A percentile compares a stretch with the other conserved stretches of the same genome.
Evolutionary conservation across 2,888 invertebrate genomes (phyloP).

Genomic region (Pseudococcus longispinus): DNA sequence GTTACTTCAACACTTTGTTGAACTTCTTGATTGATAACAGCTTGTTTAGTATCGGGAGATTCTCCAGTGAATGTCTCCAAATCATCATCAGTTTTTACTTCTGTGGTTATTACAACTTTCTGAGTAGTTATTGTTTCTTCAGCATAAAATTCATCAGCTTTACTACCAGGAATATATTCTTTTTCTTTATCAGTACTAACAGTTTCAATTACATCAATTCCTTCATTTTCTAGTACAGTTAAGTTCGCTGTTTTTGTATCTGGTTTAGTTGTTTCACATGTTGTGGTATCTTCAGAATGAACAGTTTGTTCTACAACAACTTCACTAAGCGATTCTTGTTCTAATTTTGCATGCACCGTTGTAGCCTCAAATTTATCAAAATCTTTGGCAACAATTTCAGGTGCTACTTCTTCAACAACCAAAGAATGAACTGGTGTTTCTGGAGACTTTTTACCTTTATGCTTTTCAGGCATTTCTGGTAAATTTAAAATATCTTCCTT

Average conservation of each 20-base stretch:
- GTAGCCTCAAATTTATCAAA: constrained; percentile 64
- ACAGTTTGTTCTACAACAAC: constrained; percentile 67
- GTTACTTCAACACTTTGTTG: constrained; percentile 60
- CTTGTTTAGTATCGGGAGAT: constrained; percentile 51
- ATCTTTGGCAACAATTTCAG: constrained; percentile 64
- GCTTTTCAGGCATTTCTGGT: constrained; percentile 67
- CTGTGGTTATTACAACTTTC: constrained; percentile 65
- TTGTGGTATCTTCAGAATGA: constrained; percentile 67
- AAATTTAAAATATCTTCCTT: constrained; percentile 69
- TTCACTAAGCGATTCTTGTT: constrained; percentile 64
- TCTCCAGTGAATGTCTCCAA: constrained; percentile 62
- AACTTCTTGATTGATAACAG: not conserved
- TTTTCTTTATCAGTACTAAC: constrained; percentile 66
- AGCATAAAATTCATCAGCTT: constrained; percentile 61
- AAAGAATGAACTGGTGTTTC: constrained; percentile 67
- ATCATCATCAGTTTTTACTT: constrained; percentile 65
- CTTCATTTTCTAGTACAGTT: constrained; percentile 64
- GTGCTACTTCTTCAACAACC: constrained; percentile 64
- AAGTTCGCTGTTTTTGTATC: constrained; percentile 64
- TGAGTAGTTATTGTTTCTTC: constrained; percentile 64
- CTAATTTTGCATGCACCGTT: constrained; percentile 64
- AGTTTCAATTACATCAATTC: constrained; percentile 66
- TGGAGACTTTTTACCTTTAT: constrained; percentile 66
- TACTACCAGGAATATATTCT: constrained; percentile 60
- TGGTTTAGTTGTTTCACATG: constrained; percentile 63